Evolutionary conservation across 2,888 invertebrate genomes (phyloP).

Genomic region (Apamea epomidion): DNA sequence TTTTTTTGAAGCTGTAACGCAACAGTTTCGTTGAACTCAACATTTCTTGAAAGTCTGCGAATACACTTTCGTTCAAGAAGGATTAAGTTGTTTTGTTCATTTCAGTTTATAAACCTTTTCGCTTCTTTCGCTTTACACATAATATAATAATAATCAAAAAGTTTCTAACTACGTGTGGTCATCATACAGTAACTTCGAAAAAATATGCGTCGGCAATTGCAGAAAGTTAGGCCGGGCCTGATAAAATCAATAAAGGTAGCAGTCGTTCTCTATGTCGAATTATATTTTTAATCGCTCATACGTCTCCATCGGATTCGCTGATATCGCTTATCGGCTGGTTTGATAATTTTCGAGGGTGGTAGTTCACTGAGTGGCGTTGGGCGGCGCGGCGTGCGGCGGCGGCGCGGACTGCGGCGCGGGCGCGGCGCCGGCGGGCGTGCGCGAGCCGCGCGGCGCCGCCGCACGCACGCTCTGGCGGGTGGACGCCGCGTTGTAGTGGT

Average conservation of each 20-base stretch:
- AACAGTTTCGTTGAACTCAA: slow-evolving; percentile 14
- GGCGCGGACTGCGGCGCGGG: slow-evolving; percentile 74
- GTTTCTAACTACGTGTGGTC: background rate
- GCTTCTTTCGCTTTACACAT: background rate
- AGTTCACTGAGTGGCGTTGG: slow-evolving; percentile 76
- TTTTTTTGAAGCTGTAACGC: slow-evolving; percentile 35
- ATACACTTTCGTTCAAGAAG: slow-evolving; percentile 32
- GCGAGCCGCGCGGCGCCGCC: slow-evolving; percentile 76
- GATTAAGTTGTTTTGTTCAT: slow-evolving; percentile 18
- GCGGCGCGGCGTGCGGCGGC: slow-evolving; percentile 71
- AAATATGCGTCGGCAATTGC: background rate
- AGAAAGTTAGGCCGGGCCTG: background rate
- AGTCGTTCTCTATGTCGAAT: background rate
- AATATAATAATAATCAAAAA: background rate
- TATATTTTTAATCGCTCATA: background rate
- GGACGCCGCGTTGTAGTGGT: slow-evolving; percentile 88
- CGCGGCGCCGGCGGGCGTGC: slow-evolving; percentile 66
- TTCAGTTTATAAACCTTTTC: background rate
- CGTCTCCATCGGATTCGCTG: background rate
- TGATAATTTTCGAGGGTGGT: background rate
- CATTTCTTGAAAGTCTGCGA: slow-evolving; percentile 21
- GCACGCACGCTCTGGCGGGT: slow-evolving; percentile 84
- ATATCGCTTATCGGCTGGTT: slow-evolving; percentile 4
- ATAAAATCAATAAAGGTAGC: background rate
- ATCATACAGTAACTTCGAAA: background rate